Evolutionary conservation across 2,797 vertebrate species (phyloP), one percentile per base, ranked within the genome.

Genomic region (Xenopus petersii): DNA sequence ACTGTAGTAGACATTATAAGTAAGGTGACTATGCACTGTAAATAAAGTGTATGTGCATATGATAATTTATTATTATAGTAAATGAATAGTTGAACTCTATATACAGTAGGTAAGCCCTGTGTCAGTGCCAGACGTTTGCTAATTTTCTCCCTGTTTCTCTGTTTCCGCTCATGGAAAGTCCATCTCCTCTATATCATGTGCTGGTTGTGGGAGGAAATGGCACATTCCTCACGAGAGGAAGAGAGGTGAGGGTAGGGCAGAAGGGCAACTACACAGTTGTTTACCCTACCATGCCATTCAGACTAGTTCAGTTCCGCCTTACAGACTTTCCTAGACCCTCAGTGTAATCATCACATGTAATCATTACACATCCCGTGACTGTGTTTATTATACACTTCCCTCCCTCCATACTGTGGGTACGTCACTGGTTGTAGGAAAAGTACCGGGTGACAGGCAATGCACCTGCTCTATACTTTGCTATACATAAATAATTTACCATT

Each of bases 91-190:
- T 12, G 12, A 1, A 36, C 12, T 36, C 24, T 63, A 26, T 63
- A 36, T 33, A 36, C 61, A 63, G 61, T 63, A 63, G 30, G 21
- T 63, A 63, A 63, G 12, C 55, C 2, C 10, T 58, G 55, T 58
- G 55, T n/a, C 16, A 9, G 8, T 58, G n/a, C 12, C n/a, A 58
- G 55, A 58, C 49, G 15, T 51, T 56, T 17, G 15, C 54, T 56
- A 3, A 56, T 17, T 60, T 26, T 11, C 68, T 70, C 33, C 4
- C 26, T 70, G 42, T 30, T 58, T 26, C 68, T 64, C 67, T 56
- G 15, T 62, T 79, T 79, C 71, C 76, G 47, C 64, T 56, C n/a
- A 69, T 79, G 76, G 76, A 79, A 79, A 79, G 76, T 79, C 76
- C 71, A 79, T 65, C 63, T 74, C 63, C 71, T 71, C 71, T 42